phyloP scores from a whole-genome alignment of 64 coral and sea anemone species.

The Montipora cactus region DNA sequence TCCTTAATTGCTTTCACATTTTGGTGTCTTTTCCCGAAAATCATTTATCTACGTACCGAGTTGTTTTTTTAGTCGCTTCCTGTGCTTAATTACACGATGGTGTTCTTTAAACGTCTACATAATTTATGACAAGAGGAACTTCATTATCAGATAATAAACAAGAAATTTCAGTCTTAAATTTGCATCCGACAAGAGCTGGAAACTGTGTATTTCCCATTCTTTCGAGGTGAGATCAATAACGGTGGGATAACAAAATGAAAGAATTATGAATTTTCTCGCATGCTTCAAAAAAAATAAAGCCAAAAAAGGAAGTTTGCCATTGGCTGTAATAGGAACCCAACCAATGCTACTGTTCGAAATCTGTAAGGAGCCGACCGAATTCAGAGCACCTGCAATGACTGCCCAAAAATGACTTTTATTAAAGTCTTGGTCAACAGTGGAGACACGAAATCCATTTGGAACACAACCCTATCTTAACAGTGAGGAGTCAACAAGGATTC shows the following conservation, averaged over 20 bases:
- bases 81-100: not conserved
- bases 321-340: constrained; percentile 3
- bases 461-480: not conserved
- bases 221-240: not conserved
- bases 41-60: not conserved
- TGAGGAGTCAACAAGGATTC: not conserved
- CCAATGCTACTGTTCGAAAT: not conserved
- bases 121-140: not conserved
- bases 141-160: not conserved
- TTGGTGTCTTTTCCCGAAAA: not conserved
- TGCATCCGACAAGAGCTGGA: constrained; percentile 17
- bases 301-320: not conserved
- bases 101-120: not conserved
- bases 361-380: not conserved
- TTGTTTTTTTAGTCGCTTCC: not conserved
- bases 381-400: constrained; percentile 11
- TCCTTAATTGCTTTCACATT: not conserved
- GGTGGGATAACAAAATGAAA: not conserved
- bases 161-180: not conserved
- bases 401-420: not conserved
- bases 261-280: not conserved
- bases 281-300: too few relatives aligned
- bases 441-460: not conserved
- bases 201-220: not conserved
- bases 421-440: not conserved